Evolutionary conservation across 2,888 invertebrate species (phyloP), one percentile per base, ranked within the genome.

Genomic region (Eristalis arbustorum): DNA sequence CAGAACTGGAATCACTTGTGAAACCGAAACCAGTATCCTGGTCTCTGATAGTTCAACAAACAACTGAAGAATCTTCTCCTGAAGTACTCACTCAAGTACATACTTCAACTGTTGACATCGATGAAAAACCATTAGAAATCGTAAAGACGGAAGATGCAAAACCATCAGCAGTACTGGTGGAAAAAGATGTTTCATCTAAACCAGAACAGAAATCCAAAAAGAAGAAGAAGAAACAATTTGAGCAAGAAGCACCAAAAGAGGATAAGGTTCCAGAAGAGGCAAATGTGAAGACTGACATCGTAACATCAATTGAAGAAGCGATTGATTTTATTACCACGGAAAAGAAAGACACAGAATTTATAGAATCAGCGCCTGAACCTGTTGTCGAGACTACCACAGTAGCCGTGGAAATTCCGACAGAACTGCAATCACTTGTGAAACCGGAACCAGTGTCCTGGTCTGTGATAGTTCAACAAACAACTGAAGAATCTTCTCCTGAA

Each of bases 361-460:
- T 5, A 3, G 18, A 49, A 14, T 3, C n/a, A 18, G n/a, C 18
- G 3, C n/a, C n/a, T 6, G 49, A 49, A 49, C 4, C n/a, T n/a
- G 40, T 42, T 14, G 2, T 37, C 11, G 34, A 37, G 2, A 37
- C 34, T 11, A 37, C 0, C 11, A 11, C 11, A 37, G 11, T 37
- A 11, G 1, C 10, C 1, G 18, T 49, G 18, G 31, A 31, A 31
- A 31, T 6, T 31, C 31, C 31, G 31, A 31, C 31, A 6, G 31
- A 31, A 31, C 1, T 31, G 5, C 5, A 31, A 31, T 31, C 31
- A 31, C 3, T 31, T 31, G 31, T 31, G 31, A 28, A n/a, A 67
- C 40, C 42, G 49, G n/a, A 37, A 40, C 37, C 40, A 42, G 22
- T 42, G 25, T 73, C 73, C 3, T 73, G 73, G 73, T 73, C 73